Evolutionary conservation across 1,140 invertebrate genomes (phyloP).

Genomic region (Drosophila subpulchrella): DNA sequence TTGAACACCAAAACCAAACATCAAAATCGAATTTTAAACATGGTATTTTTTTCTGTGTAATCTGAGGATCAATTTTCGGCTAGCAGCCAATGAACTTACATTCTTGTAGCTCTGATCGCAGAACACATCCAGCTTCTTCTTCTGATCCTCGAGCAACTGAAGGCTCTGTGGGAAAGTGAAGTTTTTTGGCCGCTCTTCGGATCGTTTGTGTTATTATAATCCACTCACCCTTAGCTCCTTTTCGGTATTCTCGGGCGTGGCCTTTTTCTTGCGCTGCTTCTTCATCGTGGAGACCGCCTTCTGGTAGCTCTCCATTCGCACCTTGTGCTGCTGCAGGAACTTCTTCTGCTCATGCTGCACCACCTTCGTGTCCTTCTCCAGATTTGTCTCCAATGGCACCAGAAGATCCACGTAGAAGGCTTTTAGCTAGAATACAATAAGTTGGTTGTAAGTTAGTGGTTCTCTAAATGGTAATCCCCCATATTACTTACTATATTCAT

Average conservation of each 20-base stretch:
- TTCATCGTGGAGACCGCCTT: constrained; percentile 95
- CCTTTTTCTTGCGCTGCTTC: constrained; percentile 94
- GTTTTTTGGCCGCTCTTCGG: constrained; percentile 5
- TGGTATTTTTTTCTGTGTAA: constrained; percentile 3
- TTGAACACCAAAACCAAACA: no score
- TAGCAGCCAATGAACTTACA: constrained; percentile 87
- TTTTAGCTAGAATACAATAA: constrained; percentile 88
- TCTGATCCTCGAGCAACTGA: constrained; percentile 95
- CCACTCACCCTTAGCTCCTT: constrained; percentile 93
- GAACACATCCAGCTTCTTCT: constrained; percentile 94
- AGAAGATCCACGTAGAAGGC: constrained; percentile 97
- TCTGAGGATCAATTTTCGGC: neutral
- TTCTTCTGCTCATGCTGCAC: constrained; percentile 96
- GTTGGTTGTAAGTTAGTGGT: no score
- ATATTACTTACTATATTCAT: constrained; percentile 94
- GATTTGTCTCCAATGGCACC: constrained; percentile 95
- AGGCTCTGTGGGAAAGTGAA: constrained; percentile 88
- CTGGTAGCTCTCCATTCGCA: constrained; percentile 93
- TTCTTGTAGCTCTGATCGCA: constrained; percentile 96
- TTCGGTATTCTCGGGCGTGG: constrained; percentile 91
- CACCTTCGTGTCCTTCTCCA: constrained; percentile 97
- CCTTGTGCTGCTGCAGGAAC: constrained; percentile 95
- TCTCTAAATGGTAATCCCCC: neutral
- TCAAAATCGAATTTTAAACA: neutral
- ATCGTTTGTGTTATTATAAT: neutral